A percentile compares a stretch with the other conserved stretches of the same genome.
These are phyloP conservation scores for Bombus ignitus DNA, from an alignment of 1,140 invertebrate species.

Conservation along the genomic window DNA sequence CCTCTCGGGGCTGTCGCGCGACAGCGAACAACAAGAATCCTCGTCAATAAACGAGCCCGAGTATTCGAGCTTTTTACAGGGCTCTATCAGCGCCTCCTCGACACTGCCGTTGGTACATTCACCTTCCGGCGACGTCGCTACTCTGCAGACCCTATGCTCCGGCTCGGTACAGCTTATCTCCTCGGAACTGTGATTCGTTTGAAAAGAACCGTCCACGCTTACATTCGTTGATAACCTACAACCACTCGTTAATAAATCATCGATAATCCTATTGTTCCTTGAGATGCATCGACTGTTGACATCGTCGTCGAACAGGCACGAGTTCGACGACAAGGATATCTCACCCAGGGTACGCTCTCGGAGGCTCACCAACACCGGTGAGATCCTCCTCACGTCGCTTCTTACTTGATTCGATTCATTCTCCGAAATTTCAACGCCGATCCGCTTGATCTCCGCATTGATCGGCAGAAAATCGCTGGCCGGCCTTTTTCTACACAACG, in stretches of 20 bases:
- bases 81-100: background rate
- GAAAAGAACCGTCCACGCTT: background rate
- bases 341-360: slow-evolving; percentile 79
- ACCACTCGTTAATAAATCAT: background rate
- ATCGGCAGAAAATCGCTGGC: slow-evolving; percentile 74
- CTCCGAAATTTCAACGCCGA: slow-evolving; percentile 78
- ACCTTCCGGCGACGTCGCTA: background rate
- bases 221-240: background rate
- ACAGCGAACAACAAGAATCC: slow-evolving; percentile 24
- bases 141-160: background rate
- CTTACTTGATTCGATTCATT: slow-evolving; percentile 76
- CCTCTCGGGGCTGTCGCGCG: slow-evolving; percentile 9
- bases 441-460: slow-evolving; percentile 72
- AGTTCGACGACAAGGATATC: slow-evolving; percentile 76
- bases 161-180: background rate
- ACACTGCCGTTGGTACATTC: background rate
- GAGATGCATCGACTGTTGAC: background rate
- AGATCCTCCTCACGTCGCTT: slow-evolving; percentile 78
- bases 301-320: slow-evolving; percentile 53
- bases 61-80: slow-evolving; percentile 1
- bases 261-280: background rate
- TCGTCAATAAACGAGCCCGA: slow-evolving; percentile 2
- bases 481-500: slow-evolving; percentile 64
- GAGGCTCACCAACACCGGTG: slow-evolving; percentile 78
- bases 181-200: background rate